Evolutionary conservation across 2,113 vertebrate species (phyloP), one percentile per base, ranked within the genome.

Genomic region (Aleadryas rufinucha): DNA sequence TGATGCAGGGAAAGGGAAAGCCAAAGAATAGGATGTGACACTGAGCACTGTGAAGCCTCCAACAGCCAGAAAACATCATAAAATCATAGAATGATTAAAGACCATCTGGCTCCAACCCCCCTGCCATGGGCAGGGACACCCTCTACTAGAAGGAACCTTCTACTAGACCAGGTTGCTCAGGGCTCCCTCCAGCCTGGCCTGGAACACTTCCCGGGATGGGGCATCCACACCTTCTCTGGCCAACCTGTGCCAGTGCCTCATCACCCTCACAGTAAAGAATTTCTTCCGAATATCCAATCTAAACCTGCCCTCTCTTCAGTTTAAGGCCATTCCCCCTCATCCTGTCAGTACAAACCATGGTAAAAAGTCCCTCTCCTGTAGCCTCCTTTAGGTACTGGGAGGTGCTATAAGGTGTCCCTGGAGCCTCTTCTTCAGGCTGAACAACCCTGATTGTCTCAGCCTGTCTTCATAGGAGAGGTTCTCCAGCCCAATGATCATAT

Each of bases 151-250:
- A n/a, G n/a, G n/a, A n/a, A n/a, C n/a, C n/a, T 74, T 49, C n/a
- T 6, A 33, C 8, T 21, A 37, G 15, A 27, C 26, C n/a, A 60
- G 12, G 10, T 10, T 59, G 37, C 8, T 30, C 66, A 52, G 12
- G 10, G 6, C 13, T 4, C 6, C 30, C 17, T 66, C 26, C 16
- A 68, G 1, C 30, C 22, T 42, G 13, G 3, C 15, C 53, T 54
- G 1, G 24, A 91, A 9, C 13, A 24, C 8, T 60, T 7, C 23
- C 61, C 0, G 1, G n/a, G 19, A 35, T 21, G 9, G 13, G 6
- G 9, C 41, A 49, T 30, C 6, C 35, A 44, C 22, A 66, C 1
- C 22, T 60, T 42, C 19, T 49, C 75, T 61, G 26, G 2, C 1
- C 18, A 54, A 3, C 15, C 31, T 54, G 22, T 28, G 4, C 16